Conservation (phyloP, 2,113 vertebrate genomes). For the Leptobrachium leishanense region DNA sequence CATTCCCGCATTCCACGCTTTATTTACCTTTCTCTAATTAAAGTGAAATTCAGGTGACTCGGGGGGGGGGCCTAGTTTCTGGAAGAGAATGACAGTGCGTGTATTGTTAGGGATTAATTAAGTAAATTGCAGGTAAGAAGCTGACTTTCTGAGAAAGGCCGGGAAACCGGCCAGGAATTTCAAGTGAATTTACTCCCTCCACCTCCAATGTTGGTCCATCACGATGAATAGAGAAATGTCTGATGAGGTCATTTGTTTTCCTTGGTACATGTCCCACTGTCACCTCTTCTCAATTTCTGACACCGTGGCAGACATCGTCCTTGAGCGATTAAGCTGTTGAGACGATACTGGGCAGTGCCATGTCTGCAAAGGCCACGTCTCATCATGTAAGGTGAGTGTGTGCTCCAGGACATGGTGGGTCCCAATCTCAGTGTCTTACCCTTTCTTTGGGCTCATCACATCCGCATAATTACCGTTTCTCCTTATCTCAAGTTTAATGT, state of each 20-base stretch:
- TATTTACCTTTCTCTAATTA: constrained; percentile 12
- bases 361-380: no score
- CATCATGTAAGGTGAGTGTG: no score
- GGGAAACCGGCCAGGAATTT: neutral
- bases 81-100: constrained; percentile 6
- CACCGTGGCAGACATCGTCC: no score
- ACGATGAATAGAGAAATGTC: neutral
- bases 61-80: neutral
- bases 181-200: neutral
- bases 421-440: no score
- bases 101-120: constrained; percentile 5
- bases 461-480: no score
- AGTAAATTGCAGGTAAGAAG: neutral
- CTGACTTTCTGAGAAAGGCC: neutral
- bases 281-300: neutral
- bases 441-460: no score
- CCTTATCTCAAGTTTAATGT: no score
- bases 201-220: neutral
- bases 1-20: constrained; percentile 1
- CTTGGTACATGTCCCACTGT: neutral
- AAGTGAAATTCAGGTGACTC: constrained; percentile 13
- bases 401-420: no score
- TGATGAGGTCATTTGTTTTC: constrained; percentile 9
- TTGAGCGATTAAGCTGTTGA: no score
- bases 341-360: no score